A percentile compares a stretch with the other conserved stretches of the same genome.
Conservation (phyloP, 1,140 invertebrate genomes). For the Brachionus manjavacas region DNA sequence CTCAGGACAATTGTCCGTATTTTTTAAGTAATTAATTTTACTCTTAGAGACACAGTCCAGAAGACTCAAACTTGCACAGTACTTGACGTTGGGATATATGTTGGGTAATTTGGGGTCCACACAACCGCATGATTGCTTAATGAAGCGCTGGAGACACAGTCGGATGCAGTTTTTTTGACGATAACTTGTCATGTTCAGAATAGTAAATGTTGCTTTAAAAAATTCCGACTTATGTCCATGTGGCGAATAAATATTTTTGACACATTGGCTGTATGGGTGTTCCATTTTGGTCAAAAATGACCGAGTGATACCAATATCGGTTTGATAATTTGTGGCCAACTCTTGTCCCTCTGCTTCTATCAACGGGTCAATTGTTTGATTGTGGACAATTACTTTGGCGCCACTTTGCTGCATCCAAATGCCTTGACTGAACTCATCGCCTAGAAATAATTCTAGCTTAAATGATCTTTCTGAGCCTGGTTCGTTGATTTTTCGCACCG, state of each 20-base stretch:
- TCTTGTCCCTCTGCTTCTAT: constrained; percentile 32
- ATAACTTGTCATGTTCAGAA: constrained; percentile 20
- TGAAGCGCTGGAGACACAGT: constrained; percentile 19
- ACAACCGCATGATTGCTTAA: neutral
- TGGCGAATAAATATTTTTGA: constrained; percentile 24
- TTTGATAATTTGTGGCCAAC: constrained; percentile 38
- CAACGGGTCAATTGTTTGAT: neutral
- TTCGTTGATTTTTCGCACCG: constrained; percentile 9
- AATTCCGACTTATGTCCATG: constrained; percentile 25
- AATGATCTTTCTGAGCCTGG: constrained; percentile 31
- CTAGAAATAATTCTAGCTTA: constrained; percentile 33
- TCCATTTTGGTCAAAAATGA: constrained; percentile 9
- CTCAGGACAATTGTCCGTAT: neutral
- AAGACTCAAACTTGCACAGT: neutral
- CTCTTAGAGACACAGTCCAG: neutral
- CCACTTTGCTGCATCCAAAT: constrained; percentile 34
- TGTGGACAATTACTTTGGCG: constrained; percentile 32
- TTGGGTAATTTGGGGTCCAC: neutral
- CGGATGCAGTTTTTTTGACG: constrained; percentile 36
- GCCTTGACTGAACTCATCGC: constrained; percentile 39
- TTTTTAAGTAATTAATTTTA: neutral
- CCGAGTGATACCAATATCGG: constrained; percentile 21
- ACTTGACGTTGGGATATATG: neutral
- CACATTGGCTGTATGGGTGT: constrained; percentile 1
- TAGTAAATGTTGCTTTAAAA: constrained; percentile 27